Conservation (phyloP, 2,888 invertebrate species). For the Melitaea athalia region DNA sequence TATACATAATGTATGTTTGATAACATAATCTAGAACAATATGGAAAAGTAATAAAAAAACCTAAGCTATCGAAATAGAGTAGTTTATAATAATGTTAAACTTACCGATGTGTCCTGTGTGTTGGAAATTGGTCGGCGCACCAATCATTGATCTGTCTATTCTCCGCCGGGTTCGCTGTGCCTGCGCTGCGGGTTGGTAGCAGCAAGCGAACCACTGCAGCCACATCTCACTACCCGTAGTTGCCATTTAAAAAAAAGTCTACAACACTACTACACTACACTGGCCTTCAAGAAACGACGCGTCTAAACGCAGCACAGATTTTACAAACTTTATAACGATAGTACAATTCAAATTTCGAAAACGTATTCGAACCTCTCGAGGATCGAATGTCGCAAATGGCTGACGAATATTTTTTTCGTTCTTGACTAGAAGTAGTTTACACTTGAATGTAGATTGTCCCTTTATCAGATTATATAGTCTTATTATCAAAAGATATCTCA, state of each 20-base stretch:
- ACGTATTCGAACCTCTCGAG: background rate
- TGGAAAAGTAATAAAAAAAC: background rate
- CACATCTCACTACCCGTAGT: constrained; percentile 91
- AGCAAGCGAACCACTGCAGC: constrained; percentile 96
- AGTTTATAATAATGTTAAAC: constrained; percentile 27
- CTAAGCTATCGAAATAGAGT: background rate
- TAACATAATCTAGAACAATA: background rate
- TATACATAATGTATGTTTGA: too few relatives aligned
- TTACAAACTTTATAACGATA: background rate
- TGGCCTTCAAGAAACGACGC: constrained; percentile 35
- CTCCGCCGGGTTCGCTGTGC: constrained; percentile 87
- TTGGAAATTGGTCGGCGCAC: constrained; percentile 96
- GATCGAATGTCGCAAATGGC: constrained; percentile 11
- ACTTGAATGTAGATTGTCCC: constrained; percentile 7
- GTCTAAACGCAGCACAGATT: constrained; percentile 27
- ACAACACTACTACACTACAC: constrained; percentile 52
- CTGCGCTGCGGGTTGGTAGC: constrained; percentile 91
- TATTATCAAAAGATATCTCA: background rate
- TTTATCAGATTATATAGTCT: constrained; percentile 3
- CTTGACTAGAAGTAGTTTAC: background rate
- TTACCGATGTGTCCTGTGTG: constrained; percentile 89
- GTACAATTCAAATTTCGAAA: constrained; percentile 6
- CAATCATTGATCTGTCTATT: constrained; percentile 97
- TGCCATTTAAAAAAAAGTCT: constrained; percentile 67
- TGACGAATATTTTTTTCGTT: constrained; percentile 3